These are phyloP conservation scores for Hypena proboscidalis DNA, from an alignment of 2,888 invertebrate genomes.

Conservation along the genomic window DNA sequence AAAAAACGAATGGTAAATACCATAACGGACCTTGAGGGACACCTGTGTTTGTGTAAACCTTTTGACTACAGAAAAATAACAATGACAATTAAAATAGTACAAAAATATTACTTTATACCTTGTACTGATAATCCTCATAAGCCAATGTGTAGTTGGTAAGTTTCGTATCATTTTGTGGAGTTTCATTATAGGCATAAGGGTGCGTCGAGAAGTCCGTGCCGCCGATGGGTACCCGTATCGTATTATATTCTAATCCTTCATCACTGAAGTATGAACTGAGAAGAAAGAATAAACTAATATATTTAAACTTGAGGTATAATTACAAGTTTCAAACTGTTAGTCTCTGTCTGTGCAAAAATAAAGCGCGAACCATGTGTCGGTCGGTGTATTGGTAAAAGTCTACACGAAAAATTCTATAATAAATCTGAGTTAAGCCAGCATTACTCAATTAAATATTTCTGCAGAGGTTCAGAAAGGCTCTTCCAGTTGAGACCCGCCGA, in stretches of 20 bases:
- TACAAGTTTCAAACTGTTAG: neutral
- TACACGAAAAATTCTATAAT: too few species aligned
- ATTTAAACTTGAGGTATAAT: neutral
- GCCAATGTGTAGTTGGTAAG: slow-evolving; percentile 87
- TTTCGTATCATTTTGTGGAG: slow-evolving; percentile 76
- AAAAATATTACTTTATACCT: slow-evolving; percentile 80
- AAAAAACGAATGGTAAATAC: too few species aligned
- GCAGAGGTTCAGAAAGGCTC: slow-evolving; percentile 69
- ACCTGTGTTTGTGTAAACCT: too few species aligned
- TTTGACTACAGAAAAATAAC: too few species aligned
- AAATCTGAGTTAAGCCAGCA: too few species aligned
- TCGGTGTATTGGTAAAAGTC: neutral
- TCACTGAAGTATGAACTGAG: slow-evolving; percentile 89
- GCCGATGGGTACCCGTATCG: slow-evolving; percentile 89
- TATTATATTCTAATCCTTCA: slow-evolving; percentile 89
- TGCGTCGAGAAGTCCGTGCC: slow-evolving; percentile 93
- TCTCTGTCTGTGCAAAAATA: neutral
- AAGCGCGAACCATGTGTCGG: neutral
- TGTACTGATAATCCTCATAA: slow-evolving; percentile 87
- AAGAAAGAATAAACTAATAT: slow-evolving; percentile 66
- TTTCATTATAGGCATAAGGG: slow-evolving; percentile 90
- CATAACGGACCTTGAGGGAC: too few species aligned
- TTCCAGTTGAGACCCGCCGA: slow-evolving; percentile 88
- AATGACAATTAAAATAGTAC: too few species aligned
- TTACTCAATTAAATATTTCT: slow-evolving; percentile 61